phyloP scores from a whole-genome alignment of 2,888 invertebrate species.

The Disparrhopalites patrizii region DNA sequence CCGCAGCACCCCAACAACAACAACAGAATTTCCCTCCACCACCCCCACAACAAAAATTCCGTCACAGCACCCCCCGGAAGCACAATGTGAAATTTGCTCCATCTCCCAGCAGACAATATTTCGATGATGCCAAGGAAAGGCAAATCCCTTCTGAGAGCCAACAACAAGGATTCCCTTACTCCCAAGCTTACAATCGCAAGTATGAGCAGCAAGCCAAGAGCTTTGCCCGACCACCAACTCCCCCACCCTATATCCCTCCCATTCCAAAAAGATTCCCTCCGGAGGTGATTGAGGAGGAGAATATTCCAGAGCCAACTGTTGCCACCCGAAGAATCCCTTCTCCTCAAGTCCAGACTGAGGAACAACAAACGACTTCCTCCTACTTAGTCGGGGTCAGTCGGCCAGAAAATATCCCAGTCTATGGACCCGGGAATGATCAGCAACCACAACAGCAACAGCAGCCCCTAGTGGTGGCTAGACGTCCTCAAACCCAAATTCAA shows the following conservation, averaged over 20 bases:
- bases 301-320: too few species aligned
- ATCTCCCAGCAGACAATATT: conserved; percentile 28
- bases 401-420: not conserved
- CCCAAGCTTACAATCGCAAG: conserved; percentile 15
- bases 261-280: not conserved
- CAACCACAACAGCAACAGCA: conserved; percentile 13
- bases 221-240: not conserved
- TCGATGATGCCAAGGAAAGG: conserved; percentile 40
- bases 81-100: conserved; percentile 45
- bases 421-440: not conserved
- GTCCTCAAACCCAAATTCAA: not conserved
- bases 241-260: too few species aligned
- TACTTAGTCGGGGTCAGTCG: too few species aligned
- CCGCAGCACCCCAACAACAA: conserved; percentile 24
- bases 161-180: conserved; percentile 34
- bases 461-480: too few species aligned
- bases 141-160: conserved; percentile 44
- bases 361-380: too few species aligned
- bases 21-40: conserved; percentile 27
- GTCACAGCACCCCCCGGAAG: conserved; percentile 46
- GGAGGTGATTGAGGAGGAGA: too few species aligned
- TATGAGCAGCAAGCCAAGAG: not conserved
- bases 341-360: not conserved
- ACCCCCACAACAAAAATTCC: conserved; percentile 41
- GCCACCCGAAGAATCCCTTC: not conserved